phyloP scores from a whole-genome alignment of 2,797 vertebrate genomes.

The Cirrhinus mrigala region DNA sequence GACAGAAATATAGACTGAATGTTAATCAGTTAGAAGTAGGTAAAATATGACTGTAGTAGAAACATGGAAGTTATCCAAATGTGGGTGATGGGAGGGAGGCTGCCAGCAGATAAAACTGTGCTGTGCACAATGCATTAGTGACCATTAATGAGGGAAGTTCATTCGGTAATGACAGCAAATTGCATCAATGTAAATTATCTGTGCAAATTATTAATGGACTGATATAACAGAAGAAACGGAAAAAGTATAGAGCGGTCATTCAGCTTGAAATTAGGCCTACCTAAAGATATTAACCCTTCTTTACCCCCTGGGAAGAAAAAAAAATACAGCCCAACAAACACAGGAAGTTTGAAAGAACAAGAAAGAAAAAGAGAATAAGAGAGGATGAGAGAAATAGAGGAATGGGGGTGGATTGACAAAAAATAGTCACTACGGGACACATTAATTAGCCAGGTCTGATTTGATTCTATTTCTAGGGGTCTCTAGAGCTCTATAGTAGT shows the following conservation, averaged over 20 bases:
- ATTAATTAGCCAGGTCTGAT: slow-evolving; percentile 80
- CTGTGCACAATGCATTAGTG: not conserved
- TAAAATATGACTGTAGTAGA: not conserved
- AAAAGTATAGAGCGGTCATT: not conserved
- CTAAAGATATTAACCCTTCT: not conserved
- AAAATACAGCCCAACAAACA: not conserved
- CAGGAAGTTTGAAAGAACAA: not conserved
- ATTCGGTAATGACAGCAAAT: not conserved
- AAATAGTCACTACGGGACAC: slow-evolving; percentile 64
- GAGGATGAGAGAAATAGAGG: not conserved
- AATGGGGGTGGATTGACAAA: slow-evolving; percentile 26
- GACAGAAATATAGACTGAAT: not conserved
- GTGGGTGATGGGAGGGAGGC: not conserved
- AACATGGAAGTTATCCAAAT: not conserved
- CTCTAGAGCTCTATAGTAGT: slow-evolving; percentile 73
- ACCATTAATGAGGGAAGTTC: not conserved
- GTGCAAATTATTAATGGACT: not conserved
- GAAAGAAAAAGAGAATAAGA: not conserved
- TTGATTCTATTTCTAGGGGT: slow-evolving; percentile 73
- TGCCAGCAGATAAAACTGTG: not conserved
- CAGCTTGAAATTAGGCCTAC: not conserved
- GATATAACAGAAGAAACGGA: not conserved
- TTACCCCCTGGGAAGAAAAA: not conserved
- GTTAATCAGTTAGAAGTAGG: not conserved
- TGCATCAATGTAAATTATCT: not conserved